Conservation (phyloP, 2,888 invertebrate genomes). For the Elmis aenea region DNA sequence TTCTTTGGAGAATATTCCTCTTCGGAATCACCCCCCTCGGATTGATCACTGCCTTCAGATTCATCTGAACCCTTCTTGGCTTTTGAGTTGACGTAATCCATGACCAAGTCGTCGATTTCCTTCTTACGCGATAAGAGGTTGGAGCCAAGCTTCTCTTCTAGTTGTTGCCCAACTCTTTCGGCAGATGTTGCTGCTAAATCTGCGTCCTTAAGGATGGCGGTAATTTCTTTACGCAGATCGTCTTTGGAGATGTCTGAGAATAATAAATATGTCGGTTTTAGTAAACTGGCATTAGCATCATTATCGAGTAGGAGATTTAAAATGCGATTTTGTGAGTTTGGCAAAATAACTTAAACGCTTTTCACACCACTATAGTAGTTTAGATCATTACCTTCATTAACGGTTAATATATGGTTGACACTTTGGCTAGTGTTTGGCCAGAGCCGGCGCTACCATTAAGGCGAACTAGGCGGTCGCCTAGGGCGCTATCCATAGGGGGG, state of each 20-base stretch:
- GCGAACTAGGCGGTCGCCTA: too few relatives aligned
- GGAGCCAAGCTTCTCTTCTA: constrained; percentile 76
- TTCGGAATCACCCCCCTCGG: constrained; percentile 52
- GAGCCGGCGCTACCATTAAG: too few relatives aligned
- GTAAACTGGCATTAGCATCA: too few relatives aligned
- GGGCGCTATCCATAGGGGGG: too few relatives aligned
- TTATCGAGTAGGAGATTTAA: too few relatives aligned
- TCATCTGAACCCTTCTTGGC: constrained; percentile 52
- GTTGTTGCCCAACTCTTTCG: constrained; percentile 80
- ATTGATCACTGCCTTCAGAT: constrained; percentile 48
- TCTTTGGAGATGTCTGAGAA: constrained; percentile 72
- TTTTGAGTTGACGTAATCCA: constrained; percentile 62
- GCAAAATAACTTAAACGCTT: too few relatives aligned
- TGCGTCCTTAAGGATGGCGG: constrained; percentile 81
- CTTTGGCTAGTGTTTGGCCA: too few relatives aligned
- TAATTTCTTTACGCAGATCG: constrained; percentile 71
- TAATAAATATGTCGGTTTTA: too few relatives aligned
- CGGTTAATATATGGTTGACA: too few relatives aligned
- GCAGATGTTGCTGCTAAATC: constrained; percentile 80
- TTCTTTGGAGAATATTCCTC: constrained; percentile 60
- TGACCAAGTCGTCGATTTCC: constrained; percentile 82
- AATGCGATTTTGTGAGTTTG: too few relatives aligned
- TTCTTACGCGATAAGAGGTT: constrained; percentile 74
- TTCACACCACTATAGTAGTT: too few relatives aligned
- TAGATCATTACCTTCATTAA: too few relatives aligned